phyloP scores from a whole-genome alignment of 2,797 vertebrate species.

The Spatula versicolor region DNA sequence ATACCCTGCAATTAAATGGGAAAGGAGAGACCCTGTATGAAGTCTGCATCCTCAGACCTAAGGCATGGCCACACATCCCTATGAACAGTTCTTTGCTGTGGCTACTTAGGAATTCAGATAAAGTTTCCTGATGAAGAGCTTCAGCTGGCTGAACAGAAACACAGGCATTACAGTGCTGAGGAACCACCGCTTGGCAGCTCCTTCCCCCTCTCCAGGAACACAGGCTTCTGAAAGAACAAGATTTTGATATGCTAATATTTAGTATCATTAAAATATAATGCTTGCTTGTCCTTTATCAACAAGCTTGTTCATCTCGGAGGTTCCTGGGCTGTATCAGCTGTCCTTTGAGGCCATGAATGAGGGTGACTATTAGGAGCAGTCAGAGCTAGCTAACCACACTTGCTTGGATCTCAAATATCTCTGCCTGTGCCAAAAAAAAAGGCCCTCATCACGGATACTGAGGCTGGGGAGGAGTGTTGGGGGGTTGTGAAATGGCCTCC shows the following conservation, averaged over 20 bases:
- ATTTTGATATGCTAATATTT: slow-evolving; percentile 6
- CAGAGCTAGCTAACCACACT: not conserved
- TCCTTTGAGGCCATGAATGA: not conserved
- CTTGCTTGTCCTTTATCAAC: not conserved
- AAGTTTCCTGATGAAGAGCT: not conserved
- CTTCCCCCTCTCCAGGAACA: not conserved
- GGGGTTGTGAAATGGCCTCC: not conserved
- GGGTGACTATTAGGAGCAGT: not conserved
- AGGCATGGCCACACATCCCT: not conserved
- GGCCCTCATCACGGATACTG: fast-evolving
- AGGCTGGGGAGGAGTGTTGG: not conserved
- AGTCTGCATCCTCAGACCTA: not conserved
- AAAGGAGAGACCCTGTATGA: not conserved
- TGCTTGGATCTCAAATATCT: not conserved
- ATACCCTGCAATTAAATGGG: not conserved
- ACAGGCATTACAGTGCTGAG: not conserved
- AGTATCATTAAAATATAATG: not conserved
- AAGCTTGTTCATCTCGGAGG: not conserved
- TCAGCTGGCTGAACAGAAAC: not conserved
- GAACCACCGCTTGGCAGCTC: not conserved
- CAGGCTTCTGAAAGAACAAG: fast-evolving
- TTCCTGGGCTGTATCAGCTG: not conserved
- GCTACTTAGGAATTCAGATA: not conserved
- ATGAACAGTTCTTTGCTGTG: not conserved
- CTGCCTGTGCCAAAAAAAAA: not conserved